Percentiles rank a stretch among this genome's conserved stretches.
Conservation (phyloP, 2,797 vertebrate species). For the Malacoraja senta region DNA sequence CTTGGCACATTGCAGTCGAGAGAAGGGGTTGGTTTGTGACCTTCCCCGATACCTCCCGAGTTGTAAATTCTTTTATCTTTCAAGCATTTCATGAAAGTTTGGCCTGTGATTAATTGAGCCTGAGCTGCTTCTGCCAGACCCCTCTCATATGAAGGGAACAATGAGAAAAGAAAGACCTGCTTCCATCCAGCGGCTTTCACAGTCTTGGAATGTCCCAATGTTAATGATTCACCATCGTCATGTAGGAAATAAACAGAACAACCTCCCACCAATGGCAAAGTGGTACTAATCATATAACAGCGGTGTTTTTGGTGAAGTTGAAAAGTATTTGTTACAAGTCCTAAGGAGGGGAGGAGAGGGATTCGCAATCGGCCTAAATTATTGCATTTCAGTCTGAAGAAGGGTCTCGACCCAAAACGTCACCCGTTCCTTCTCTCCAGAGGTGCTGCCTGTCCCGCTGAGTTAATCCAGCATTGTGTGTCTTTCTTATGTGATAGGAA, state of each 20-base stretch:
- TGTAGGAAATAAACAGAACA: background rate
- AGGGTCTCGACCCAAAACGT: no score
- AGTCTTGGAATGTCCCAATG: background rate
- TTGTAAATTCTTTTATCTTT: background rate
- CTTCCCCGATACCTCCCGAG: background rate
- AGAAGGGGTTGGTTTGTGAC: background rate
- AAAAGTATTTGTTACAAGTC: no score
- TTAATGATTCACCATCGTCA: background rate
- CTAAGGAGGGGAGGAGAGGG: no score
- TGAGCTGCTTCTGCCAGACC: background rate
- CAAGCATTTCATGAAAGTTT: background rate
- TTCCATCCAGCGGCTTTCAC: background rate
- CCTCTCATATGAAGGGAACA: background rate
- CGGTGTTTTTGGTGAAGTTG: no score
- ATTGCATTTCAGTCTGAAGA: no score
- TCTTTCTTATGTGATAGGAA: no score
- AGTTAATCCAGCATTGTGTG: no score
- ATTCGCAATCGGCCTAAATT: no score
- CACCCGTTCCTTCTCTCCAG: no score
- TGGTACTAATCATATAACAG: background rate
- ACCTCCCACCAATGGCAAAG: background rate
- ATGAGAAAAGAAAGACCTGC: background rate
- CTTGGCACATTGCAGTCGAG: background rate
- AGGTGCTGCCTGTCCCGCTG: no score
- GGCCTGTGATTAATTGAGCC: background rate